phyloP scores from a whole-genome alignment of 2,797 vertebrate species.

The Channallabes apus region DNA sequence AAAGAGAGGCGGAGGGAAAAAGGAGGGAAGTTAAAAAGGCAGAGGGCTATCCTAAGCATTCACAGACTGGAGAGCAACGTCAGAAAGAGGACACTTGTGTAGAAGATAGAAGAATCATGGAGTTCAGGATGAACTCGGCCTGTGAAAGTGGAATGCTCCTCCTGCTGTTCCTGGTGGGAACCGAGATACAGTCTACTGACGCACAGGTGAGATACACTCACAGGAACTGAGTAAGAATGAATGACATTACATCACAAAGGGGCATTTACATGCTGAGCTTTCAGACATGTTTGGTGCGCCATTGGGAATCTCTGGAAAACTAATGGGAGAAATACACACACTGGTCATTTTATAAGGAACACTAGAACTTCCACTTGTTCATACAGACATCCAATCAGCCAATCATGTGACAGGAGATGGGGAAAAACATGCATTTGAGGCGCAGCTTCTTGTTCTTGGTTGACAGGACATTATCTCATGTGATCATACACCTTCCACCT shows the following conservation, averaged over 20 bases:
- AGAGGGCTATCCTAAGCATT: constrained; percentile 15
- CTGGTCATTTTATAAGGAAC: background rate
- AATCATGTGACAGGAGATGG: background rate
- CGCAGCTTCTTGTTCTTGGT: background rate
- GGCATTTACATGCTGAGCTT: background rate
- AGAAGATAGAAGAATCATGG: constrained; percentile 35
- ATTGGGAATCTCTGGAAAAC: background rate
- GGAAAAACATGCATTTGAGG: background rate
- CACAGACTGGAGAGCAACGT: constrained; percentile 44
- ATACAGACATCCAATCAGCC: background rate
- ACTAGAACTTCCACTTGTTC: background rate
- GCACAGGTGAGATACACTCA: constrained; percentile 41
- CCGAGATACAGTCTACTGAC: constrained; percentile 1
- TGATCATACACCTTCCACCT: background rate
- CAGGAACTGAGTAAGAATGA: background rate
- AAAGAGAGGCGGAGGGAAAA: constrained; percentile 50
- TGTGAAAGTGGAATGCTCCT: constrained; percentile 34
- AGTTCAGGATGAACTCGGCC: constrained; percentile 25
- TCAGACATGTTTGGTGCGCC: background rate
- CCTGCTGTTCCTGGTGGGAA: constrained; percentile 37
- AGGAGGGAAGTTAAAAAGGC: constrained; percentile 53
- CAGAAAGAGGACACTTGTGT: constrained; percentile 24
- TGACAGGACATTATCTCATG: background rate
- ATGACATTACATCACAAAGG: background rate
- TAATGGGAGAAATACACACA: background rate